A percentile compares a stretch with the other conserved stretches of the same genome.
phyloP scores from a whole-genome alignment of 2,888 invertebrate genomes.

The Danaus chrysippus region DNA sequence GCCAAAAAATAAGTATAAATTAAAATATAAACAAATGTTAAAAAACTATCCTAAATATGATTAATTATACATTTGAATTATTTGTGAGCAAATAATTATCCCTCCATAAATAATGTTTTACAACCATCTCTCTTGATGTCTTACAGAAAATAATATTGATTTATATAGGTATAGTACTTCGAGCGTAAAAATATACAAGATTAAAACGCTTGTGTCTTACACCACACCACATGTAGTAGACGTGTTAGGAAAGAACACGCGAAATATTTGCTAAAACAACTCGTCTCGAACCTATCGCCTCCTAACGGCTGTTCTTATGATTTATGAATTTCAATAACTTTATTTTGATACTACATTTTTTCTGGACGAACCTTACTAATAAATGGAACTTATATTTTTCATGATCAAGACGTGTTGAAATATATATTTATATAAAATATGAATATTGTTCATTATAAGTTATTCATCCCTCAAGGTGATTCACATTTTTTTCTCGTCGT shows the following conservation, averaged over 20 bases:
- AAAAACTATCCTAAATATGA: no score
- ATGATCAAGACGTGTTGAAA: neutral
- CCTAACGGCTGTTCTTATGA: slow-evolving; percentile 35
- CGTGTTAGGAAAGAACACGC: slow-evolving; percentile 45
- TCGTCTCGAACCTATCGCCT: slow-evolving; percentile 37
- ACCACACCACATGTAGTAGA: slow-evolving; percentile 30
- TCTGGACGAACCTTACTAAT: neutral
- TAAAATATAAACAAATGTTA: no score
- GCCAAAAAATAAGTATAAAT: no score
- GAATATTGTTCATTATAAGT: neutral
- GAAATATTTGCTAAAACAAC: slow-evolving; percentile 51
- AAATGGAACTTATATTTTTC: neutral
- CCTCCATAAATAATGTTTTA: no score
- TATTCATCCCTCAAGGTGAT: slow-evolving; percentile 8
- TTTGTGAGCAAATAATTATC: no score
- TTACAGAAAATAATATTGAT: no score
- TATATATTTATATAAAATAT: neutral
- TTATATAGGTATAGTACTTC: no score
- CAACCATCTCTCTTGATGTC: no score
- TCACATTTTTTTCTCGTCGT: slow-evolving; percentile 55
- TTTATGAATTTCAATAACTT: slow-evolving; percentile 46
- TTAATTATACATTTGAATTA: no score
- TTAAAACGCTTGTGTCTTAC: slow-evolving; percentile 24
- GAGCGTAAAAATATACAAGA: neutral
- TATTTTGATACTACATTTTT: slow-evolving; percentile 12